Conservation (phyloP, 1,140 invertebrate genomes). For the Lysiphlebus fabarum region DNA sequence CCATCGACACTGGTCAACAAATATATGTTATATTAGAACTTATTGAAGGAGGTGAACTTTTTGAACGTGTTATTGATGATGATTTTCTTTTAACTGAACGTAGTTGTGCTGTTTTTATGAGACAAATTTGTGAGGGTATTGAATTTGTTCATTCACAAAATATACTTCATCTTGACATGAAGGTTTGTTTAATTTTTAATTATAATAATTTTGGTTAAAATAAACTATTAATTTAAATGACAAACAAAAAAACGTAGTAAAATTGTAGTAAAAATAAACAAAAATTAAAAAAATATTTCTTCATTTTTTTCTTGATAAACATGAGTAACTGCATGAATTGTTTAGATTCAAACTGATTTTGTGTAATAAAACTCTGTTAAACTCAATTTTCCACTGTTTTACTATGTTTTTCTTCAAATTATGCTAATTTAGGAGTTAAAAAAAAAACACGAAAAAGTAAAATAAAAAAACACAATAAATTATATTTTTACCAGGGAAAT, state of each 20-base stretch:
- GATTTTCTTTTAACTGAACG: slow-evolving; percentile 95
- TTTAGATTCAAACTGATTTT: no score
- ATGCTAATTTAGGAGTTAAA: slow-evolving; percentile 13
- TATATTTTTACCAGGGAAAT: slow-evolving; percentile 1
- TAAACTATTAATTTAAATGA: background rate
- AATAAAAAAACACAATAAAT: background rate
- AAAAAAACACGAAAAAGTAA: no score
- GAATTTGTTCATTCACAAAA: slow-evolving; percentile 93
- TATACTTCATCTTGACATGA: slow-evolving; percentile 94
- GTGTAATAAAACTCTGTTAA: no score
- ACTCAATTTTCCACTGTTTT: no score
- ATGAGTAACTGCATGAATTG: no score
- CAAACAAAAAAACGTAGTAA: slow-evolving; percentile 6
- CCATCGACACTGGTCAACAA: slow-evolving; percentile 86
- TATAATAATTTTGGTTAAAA: background rate
- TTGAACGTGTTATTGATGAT: slow-evolving; percentile 96
- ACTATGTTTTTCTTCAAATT: background rate
- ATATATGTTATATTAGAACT: slow-evolving; percentile 95
- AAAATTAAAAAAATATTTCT: no score
- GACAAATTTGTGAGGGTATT: slow-evolving; percentile 96
- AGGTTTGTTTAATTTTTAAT: slow-evolving; percentile 60
- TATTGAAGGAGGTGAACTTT: slow-evolving; percentile 94
- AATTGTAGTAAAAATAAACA: no score
- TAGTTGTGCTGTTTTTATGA: slow-evolving; percentile 91
- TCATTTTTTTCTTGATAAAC: no score